Evolutionary conservation across 2,888 invertebrate species (phyloP), one percentile per base, ranked within the genome.

Genomic region (Sinopyrophorus schimmeli): DNA sequence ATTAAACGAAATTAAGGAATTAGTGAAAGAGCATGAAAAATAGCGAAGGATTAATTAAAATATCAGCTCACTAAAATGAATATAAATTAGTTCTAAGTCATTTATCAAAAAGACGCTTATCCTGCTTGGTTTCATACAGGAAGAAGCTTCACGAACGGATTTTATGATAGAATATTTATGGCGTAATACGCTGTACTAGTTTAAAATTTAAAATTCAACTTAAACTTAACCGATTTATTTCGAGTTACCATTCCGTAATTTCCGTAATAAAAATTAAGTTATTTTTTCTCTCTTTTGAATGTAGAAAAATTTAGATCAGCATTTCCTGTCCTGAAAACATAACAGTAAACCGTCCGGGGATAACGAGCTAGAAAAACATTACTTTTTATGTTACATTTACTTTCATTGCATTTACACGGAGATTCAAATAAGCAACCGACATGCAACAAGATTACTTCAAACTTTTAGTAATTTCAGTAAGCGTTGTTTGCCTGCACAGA

Each of bases 381-480:
- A 56, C 49, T 40, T 56, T 56, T 56, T 56, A 56, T 51, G 52
- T 43, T 38, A 47, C 47, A 41, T 55, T 46, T 46, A 39, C 42
- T 54, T 50, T 47, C 43, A 35, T 35, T 40, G 44, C 37, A 37
- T 24, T 37, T 46, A 28, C 35, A 37, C 17, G 35, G n/a, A n/a
- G 37, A 44, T 44, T 44, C 43, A 35, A 44, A 44, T 44, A 44
- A 37, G 20, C 17, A 28, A 16, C 12, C 15, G 24, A 23, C 37
- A 34, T 44, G 43, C 35, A 35, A 37, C 28, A 44, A 43, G 28
- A 43, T 43, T 43, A 43, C 43, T 43, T 37, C 15, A 11, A 28
- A 44, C 35, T 44, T 44, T 34, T 16, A 42, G 42, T 34, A 42
- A 34, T 42, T 32, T 20, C 32, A 34, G 16, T 42, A 18, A 26